Evolutionary conservation across 2,113 vertebrate genomes (phyloP), one percentile per base, ranked within the genome.

Genomic region (Actinemys pallida): DNA sequence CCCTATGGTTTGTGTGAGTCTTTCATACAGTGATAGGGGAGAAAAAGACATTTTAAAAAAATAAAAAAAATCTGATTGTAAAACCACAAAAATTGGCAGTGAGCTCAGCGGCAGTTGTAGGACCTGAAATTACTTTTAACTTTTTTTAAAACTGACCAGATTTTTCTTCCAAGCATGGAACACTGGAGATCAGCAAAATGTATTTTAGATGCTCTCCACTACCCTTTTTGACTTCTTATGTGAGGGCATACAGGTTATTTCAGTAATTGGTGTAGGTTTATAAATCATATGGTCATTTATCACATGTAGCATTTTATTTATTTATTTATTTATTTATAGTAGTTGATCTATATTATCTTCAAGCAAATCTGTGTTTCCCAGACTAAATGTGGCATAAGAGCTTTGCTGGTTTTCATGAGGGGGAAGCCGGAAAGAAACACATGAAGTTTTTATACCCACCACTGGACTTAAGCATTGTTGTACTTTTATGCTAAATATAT

Each of bases 41-140:
- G 31, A 69, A 35, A 62, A 29, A 69, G 35, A n/a, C 35, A 19
- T 69, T 69, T 69, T 35, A 5, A 65, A 65, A 35, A 62, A 62
- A 86, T 11, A 62, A 56, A 76, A 93, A 92, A 91, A 89, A 53
- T 25, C 3, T 19, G 29, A 45, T 88, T 95, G n/a, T 75, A 86
- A 91, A 69, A 39, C 42, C 83, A 29, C 62, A 69, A 69, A 31
- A 92, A 5, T 42, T 75, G 90, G 25, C 29, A 89, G 7, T 12
- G 4, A 78, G 49, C 6, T 1, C 35, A 3, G 12, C 75, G 91
- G 53, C 88, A 76, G 39, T 29, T 50, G 72, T 2, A 84, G 29
- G 22, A 80, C 53, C 56, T 80, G 19, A 3, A 2, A 1, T 90
- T 81, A 31, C 52, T 95, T 84, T 39, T 81, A 79, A 35, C 35